A percentile compares a stretch with the other conserved stretches of the same genome.
Conservation (phyloP, 2,797 vertebrate genomes). For the Eleutherodactylus coqui region DNA sequence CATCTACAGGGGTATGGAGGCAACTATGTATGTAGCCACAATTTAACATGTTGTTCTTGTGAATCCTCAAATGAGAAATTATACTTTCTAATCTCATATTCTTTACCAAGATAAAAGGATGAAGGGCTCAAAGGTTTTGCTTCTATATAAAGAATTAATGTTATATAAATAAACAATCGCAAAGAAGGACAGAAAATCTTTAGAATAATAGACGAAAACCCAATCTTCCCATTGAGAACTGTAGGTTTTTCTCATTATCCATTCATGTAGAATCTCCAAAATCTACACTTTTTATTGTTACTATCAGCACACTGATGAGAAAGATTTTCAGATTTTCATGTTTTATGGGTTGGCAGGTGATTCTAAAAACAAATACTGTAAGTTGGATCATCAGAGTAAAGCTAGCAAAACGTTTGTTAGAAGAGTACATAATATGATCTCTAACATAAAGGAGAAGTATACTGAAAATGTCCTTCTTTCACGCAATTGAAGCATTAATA, state of each 20-base stretch:
- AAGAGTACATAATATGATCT: no score
- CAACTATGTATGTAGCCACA: constrained; percentile 16
- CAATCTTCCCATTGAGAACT: background rate
- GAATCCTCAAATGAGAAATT: constrained; percentile 22
- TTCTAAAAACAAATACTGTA: no score
- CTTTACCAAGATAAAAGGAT: background rate
- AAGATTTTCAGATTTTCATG: background rate
- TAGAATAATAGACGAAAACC: background rate
- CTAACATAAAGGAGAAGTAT: no score
- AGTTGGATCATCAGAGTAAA: no score
- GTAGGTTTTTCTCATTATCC: background rate
- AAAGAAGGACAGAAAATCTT: background rate
- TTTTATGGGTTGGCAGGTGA: no score
- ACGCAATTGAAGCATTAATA: no score
- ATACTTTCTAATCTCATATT: constrained; percentile 25
- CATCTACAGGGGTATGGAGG: constrained; percentile 25
- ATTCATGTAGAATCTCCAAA: background rate
- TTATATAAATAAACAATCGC: constrained; percentile 14
- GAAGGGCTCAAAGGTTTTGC: background rate
- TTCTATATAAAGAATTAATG: background rate
- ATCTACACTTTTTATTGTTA: background rate
- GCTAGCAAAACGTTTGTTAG: no score
- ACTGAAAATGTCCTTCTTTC: no score
- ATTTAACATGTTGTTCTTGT: constrained; percentile 21
- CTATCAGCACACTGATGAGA: background rate